Evolutionary conservation across 2,888 invertebrate genomes (phyloP), one percentile per base, ranked within the genome.

Genomic region (Pseudolycoriella hygida): DNA sequence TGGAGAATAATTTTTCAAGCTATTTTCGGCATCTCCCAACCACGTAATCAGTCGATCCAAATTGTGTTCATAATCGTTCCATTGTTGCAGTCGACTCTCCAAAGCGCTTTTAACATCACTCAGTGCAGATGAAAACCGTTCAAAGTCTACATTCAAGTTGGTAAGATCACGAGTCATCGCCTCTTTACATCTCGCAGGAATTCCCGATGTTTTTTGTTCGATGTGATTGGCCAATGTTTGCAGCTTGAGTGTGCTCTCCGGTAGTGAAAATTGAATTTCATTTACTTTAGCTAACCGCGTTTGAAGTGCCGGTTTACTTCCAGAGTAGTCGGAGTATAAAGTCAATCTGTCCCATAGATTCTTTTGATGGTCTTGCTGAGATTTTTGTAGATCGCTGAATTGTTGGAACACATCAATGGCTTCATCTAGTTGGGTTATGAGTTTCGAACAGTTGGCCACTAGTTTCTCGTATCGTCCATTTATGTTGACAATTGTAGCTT

Each of bases 41-140:
- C 92, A 92, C 42, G 73, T 73, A 46, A 87, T 73, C 42, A 94
- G 69, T 39, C 82, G 73, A 53, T 89, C 88, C 54, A 87, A 74
- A 1, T 85, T 81, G 50, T 76, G 74, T 58, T 94, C 93, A 60
- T 90, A 94, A 54, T 89, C 87, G 50, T 77, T 78, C 93, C 93
- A 93, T 62, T 89, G 85, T 52, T 83, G 80, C 50, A 92, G 73
- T 52, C 86, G 77, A 52, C 84, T 84, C 61, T 89, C 86, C 30
- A 90, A 69, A 17, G 78, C 77, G 49, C 82, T 78, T 54, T 78
- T 76, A 0, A 84, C 81, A 56, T 89, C 89, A 52, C 73, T 76
- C 30, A 88, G 68, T 0, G 83, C 77, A 0, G 77, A 73, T 2
- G 76, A 72, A 53, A 88, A 86, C 58, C 88, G 89, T 51, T 87